phyloP scores from a whole-genome alignment of 1,140 invertebrate species.

The Aphelinus certus region DNA sequence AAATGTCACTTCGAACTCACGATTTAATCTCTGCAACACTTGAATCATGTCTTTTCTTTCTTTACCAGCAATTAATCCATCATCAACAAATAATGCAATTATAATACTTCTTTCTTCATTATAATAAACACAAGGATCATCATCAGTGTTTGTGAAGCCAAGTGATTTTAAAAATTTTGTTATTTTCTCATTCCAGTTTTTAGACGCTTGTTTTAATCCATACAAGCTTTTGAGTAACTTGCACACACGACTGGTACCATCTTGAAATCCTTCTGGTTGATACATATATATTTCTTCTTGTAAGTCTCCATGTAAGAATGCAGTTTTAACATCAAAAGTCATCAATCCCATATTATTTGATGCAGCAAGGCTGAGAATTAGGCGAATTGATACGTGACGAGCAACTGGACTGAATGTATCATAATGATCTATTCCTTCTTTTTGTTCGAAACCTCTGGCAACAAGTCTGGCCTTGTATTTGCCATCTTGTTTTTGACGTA shows the following conservation, averaged over 20 bases:
- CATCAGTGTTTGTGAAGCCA: too few species aligned
- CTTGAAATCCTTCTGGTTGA: constrained; percentile 29
- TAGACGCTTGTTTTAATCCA: constrained; percentile 59
- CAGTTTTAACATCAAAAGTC: constrained; percentile 51
- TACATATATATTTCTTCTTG: constrained; percentile 47
- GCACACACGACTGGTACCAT: constrained; percentile 21
- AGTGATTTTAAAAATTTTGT: too few species aligned
- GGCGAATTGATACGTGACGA: neutral
- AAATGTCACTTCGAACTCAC: neutral
- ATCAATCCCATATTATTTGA: neutral
- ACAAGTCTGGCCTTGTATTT: constrained; percentile 11
- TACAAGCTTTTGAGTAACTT: constrained; percentile 57
- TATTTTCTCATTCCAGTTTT: too few species aligned
- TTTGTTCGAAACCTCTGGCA: neutral
- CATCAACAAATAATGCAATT: constrained; percentile 13
- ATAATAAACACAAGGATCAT: too few species aligned
- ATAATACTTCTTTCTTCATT: neutral
- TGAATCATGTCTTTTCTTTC: neutral
- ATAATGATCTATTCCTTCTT: neutral
- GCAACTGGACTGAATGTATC: constrained; percentile 1
- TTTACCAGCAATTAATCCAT: constrained; percentile 14
- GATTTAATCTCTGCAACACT: neutral
- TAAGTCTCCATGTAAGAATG: constrained; percentile 63
- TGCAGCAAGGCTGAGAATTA: neutral
- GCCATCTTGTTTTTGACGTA: neutral